Evolutionary conservation across 2,888 invertebrate species (phyloP).

Genomic region (Ochropleura plecta): DNA sequence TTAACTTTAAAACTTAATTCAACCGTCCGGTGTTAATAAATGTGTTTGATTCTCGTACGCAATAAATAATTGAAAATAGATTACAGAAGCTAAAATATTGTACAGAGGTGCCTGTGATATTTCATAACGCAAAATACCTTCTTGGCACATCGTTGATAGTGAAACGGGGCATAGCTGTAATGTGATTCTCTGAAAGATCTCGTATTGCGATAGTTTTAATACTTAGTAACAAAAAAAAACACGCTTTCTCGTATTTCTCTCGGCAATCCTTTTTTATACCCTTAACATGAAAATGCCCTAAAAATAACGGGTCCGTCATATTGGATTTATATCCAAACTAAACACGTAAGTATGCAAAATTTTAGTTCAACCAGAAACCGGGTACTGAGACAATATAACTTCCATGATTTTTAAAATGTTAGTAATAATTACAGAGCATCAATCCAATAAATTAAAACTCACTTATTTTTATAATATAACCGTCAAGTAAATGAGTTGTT

Average conservation of each 20-base stretch:
- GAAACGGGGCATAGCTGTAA: background rate
- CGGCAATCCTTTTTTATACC: no score
- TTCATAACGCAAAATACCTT: background rate
- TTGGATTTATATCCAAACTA: no score
- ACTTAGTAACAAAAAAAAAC: background rate
- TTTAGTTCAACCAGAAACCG: no score
- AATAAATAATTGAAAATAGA: background rate
- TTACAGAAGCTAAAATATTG: background rate
- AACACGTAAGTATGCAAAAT: no score
- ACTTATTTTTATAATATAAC: background rate
- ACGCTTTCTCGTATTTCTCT: no score
- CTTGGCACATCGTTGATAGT: background rate
- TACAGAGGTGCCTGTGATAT: background rate
- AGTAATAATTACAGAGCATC: background rate
- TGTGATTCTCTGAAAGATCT: background rate
- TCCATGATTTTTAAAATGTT: background rate
- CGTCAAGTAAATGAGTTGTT: slow-evolving; percentile 21
- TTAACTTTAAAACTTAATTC: background rate
- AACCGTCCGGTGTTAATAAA: no score
- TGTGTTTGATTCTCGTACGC: no score
- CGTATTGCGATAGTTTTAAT: slow-evolving; percentile 5
- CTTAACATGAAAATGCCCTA: no score
- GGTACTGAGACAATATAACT: no score
- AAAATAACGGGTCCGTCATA: no score
- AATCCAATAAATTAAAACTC: background rate